Evolutionary conservation across 2,797 vertebrate genomes (phyloP), one percentile per base, ranked within the genome.

Genomic region (Premnoplex brunnescens): DNA sequence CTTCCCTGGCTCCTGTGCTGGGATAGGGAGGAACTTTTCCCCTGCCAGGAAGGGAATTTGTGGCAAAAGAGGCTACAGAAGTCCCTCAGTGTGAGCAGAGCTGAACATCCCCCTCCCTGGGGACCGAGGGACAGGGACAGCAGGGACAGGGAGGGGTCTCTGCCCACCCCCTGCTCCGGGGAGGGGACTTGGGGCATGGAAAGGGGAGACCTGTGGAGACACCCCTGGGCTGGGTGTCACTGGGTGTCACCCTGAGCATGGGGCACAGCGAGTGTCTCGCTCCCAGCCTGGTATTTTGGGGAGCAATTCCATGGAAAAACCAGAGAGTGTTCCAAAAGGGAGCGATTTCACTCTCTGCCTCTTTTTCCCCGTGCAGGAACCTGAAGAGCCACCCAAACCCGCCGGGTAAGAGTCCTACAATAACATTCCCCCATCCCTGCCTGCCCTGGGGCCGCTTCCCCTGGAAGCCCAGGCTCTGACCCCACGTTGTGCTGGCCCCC

Each of bases 301-400:
- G 7, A 39, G 8, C 8, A 2, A 5, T 30, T 30, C 34, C 34
- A 2, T 1, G 1, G n/a, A 8, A 32, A 23, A 6, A 6, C 37
- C 8, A 27, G 10, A 19, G 43, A 5, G 10, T 2, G 13, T 48
- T 44, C 6, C 3, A 5, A 14, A 23, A 68, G 4, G 26, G 43
- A 63, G 59, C 32, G 49, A 10, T 54, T 21, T 71, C 88, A 89
- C 90, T 4, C 62, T 19, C 28, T 41, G 34, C 3, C 12, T 4
- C 91, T 94, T 81, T 44, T 97, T 69, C 85, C 30, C 44, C 73
- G 96, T 4, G 39, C 94, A 99, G 99, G 99, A 98, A 7, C 49
- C 98, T 1, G 98, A 97, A n/a, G 98, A 99, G 21, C 22, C 71
- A 7, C 96, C 24, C 96, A 98, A 98, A 91, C 93, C 93, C 68